A percentile compares a stretch with the other conserved stretches of the same genome.
phyloP scores from a whole-genome alignment of 2,113 vertebrate genomes.

The Poicephalus gulielmi region DNA sequence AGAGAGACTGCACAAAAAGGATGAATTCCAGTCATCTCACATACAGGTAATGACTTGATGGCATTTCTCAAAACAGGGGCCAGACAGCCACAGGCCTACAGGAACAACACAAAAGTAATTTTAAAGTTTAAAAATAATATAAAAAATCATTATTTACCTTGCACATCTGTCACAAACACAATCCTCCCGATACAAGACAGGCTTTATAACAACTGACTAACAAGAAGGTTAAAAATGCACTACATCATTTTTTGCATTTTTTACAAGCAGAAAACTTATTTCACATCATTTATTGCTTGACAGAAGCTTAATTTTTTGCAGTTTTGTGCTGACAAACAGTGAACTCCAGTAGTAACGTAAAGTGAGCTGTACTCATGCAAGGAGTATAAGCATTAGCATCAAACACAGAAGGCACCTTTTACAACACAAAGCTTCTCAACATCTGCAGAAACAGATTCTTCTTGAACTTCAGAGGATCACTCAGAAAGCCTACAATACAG shows the following conservation, averaged over 20 bases:
- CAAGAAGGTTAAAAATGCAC: not conserved
- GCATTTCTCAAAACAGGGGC: not conserved
- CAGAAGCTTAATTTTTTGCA: not conserved
- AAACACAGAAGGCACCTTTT: not conserved
- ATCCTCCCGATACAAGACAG: not conserved
- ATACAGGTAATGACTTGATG: accelerated
- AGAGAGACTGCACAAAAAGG: not conserved
- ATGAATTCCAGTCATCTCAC: not conserved
- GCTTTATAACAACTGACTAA: not conserved
- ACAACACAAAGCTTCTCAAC: not conserved
- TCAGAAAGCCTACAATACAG: not conserved
- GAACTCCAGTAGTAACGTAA: not conserved
- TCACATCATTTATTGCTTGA: not conserved
- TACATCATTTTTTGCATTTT: not conserved
- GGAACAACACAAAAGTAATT: not conserved
- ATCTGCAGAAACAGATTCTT: not conserved
- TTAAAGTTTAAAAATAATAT: not conserved
- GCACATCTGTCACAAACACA: not conserved
- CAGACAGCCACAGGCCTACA: not conserved
- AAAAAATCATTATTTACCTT: not conserved
- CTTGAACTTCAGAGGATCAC: not conserved
- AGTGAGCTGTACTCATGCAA: not conserved
- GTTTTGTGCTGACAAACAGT: not conserved
- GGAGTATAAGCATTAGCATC: not conserved
- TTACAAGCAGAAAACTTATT: not conserved